Evolutionary conservation across 1,140 invertebrate genomes (phyloP).

Genomic region (Drosophila serrata): DNA sequence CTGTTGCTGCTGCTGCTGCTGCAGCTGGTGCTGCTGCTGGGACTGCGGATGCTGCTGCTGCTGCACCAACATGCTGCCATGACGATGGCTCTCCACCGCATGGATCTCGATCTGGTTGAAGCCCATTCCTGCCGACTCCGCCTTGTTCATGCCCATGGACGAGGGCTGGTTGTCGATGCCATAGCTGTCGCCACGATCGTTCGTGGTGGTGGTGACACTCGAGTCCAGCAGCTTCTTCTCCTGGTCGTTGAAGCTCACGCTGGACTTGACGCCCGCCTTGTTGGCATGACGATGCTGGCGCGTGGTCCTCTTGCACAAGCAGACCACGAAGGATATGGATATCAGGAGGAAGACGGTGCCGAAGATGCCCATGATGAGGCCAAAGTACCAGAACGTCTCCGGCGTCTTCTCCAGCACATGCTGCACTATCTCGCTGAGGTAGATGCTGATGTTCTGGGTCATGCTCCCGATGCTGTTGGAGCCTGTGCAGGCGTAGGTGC

Average conservation of each 20-base stretch:
- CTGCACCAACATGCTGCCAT: slow-evolving; percentile 54
- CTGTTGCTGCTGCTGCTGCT: slow-evolving; percentile 42
- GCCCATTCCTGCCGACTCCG: slow-evolving; percentile 77
- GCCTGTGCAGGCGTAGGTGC: slow-evolving; percentile 92
- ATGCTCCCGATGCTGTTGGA: slow-evolving; percentile 91
- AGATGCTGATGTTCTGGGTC: slow-evolving; percentile 89
- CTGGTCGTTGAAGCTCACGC: slow-evolving; percentile 93
- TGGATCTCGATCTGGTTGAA: slow-evolving; percentile 90
- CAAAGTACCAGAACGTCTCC: slow-evolving; percentile 85
- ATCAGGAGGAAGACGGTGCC: slow-evolving; percentile 81
- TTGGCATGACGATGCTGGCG: slow-evolving; percentile 87
- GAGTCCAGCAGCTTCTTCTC: slow-evolving; percentile 93
- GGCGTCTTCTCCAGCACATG: slow-evolving; percentile 85
- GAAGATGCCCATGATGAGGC: slow-evolving; percentile 84
- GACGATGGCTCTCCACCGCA: slow-evolving; percentile 88
- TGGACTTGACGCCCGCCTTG: slow-evolving; percentile 88
- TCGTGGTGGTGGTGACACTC: slow-evolving; percentile 91
- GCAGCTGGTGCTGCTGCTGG: slow-evolving; percentile 47
- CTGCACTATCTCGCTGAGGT: slow-evolving; percentile 89
- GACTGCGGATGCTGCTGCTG: slow-evolving; percentile 34
- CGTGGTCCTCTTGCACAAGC: slow-evolving; percentile 86
- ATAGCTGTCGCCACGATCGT: slow-evolving; percentile 89
- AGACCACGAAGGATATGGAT: slow-evolving; percentile 85
- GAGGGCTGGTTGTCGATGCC: slow-evolving; percentile 87
- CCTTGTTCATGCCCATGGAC: slow-evolving; percentile 78